Evolutionary conservation across 2,113 vertebrate species (phyloP).

Genomic region (Trichomycterus rosablanca): DNA sequence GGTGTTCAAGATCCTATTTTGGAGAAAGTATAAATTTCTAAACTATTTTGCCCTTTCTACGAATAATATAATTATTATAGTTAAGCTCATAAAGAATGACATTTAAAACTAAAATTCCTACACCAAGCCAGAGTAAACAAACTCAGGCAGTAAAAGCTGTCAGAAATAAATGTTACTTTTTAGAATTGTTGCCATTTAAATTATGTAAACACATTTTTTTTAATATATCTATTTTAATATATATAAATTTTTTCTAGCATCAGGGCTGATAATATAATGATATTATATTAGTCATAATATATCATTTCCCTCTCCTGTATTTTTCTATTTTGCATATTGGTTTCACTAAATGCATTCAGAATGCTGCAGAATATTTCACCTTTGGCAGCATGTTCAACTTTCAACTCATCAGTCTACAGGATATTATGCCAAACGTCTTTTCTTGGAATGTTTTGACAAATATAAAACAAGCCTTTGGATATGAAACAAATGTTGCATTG

Average conservation of each 20-base stretch:
- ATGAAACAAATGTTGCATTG: background rate
- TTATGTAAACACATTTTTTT: no score
- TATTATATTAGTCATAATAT: no score
- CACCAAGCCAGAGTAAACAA: background rate
- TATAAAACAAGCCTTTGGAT: slow-evolving; percentile 13
- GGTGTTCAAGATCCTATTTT: background rate
- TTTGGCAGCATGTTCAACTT: no score
- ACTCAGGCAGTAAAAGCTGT: background rate
- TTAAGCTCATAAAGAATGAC: background rate
- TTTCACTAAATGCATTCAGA: no score
- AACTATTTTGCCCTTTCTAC: background rate
- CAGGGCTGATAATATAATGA: no score
- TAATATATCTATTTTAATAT: no score
- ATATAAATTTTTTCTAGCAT: no score
- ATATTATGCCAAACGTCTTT: no score
- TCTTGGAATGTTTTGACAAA: slow-evolving; percentile 8
- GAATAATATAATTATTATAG: slow-evolving; percentile 4
- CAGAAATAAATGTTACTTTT: background rate
- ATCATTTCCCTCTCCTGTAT: no score
- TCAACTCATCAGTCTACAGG: no score
- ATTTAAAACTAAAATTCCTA: slow-evolving; percentile 7
- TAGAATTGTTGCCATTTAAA: background rate
- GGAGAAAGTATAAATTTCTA: background rate
- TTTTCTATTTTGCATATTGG: no score
- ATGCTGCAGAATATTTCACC: no score